Conservation (phyloP, 1,140 invertebrate genomes). For the Artemia franciscana region DNA sequence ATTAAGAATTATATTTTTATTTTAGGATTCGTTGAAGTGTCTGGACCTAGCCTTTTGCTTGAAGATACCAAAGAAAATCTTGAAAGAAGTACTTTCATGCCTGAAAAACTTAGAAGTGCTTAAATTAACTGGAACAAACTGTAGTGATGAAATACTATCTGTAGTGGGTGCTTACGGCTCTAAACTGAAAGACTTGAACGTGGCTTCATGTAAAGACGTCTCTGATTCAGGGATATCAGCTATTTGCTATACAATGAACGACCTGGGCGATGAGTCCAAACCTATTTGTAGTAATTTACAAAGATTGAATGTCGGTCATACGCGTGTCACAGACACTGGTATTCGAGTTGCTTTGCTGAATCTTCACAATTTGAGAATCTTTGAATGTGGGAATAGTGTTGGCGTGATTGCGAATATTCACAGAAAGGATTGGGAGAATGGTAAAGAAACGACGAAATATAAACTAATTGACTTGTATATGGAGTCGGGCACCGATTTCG, state of each 20-base stretch:
- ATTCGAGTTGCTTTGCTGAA: conserved; percentile 5
- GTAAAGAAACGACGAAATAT: conserved; percentile 2
- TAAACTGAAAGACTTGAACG: conserved; percentile 7
- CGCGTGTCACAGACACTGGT: conserved; percentile 6
- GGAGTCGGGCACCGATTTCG: neutral
- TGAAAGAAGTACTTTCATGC: conserved; percentile 5
- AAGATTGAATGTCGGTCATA: conserved; percentile 2
- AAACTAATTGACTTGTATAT: conserved; percentile 4
- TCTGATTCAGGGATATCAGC: conserved; percentile 6
- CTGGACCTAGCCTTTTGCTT: conserved; percentile 5
- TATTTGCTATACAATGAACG: conserved; percentile 5
- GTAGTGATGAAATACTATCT: conserved; percentile 3
- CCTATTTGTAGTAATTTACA: conserved; percentile 4
- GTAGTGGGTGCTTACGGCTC: conserved; percentile 7
- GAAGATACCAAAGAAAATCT: conserved; percentile 8
- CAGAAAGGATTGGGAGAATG: neutral
- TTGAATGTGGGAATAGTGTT: conserved; percentile 7
- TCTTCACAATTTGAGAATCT: conserved; percentile 1
- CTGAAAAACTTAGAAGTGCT: conserved; percentile 6
- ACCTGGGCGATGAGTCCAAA: conserved; percentile 3
- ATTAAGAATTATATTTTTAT: neutral
- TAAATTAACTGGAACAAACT: conserved; percentile 3
- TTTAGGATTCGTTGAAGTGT: conserved; percentile 5
- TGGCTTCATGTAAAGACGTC: conserved; percentile 4
- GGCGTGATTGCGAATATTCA: conserved; percentile 3